Evolutionary conservation across 2,888 invertebrate genomes (phyloP).

Genomic region (Euphydryas editha): DNA sequence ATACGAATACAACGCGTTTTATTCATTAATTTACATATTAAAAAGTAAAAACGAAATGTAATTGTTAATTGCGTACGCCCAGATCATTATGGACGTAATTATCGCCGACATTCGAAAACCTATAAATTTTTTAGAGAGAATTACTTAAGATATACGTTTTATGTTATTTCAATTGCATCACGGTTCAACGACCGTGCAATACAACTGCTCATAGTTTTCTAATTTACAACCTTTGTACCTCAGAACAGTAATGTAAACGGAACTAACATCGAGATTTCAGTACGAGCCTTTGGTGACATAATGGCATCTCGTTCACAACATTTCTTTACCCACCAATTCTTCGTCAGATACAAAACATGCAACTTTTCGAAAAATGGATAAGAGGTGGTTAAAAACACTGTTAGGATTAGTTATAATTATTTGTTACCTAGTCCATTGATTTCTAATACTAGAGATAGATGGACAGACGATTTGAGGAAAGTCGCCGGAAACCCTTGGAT

Average conservation of each 20-base stretch:
- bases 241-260: not conserved
- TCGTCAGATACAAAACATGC: too few species aligned
- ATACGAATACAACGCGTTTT: too few species aligned
- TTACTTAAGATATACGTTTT: conserved; percentile 10
- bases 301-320: not conserved
- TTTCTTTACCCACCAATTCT: too few species aligned
- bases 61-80: not conserved
- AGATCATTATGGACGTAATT: not conserved
- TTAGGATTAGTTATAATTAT: too few species aligned
- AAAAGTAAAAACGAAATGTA: not conserved
- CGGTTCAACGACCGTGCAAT: conserved; percentile 6
- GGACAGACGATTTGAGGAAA: too few species aligned
- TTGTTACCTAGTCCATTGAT: too few species aligned
- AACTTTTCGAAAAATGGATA: too few species aligned
- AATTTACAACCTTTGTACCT: conserved; percentile 1
- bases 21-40: not conserved
- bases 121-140: not conserved
- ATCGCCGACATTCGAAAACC: not conserved
- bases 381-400: too few species aligned
- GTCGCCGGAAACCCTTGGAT: too few species aligned
- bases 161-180: conserved; percentile 10
- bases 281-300: not conserved
- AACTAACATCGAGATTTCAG: not conserved
- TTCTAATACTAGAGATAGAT: too few species aligned
- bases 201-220: conserved; percentile 13